Base-by-base conservation (phyloP, 2,113 vertebrate genomes). In the Circaetus gallicus region DNA sequence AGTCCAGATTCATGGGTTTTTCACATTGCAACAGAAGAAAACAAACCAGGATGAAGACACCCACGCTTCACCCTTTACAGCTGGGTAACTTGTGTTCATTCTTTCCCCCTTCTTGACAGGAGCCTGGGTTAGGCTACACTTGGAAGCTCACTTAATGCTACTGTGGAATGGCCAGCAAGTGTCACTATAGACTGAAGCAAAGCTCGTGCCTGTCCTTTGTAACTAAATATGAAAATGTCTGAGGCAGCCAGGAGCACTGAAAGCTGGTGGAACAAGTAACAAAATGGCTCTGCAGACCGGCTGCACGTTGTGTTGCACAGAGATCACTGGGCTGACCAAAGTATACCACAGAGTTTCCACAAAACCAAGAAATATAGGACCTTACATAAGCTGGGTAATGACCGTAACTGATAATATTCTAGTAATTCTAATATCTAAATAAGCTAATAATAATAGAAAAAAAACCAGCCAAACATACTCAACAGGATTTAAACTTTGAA, bases 1-100 rank as follows among this genome's bases (percentile, higher is more conserved):
- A 63, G 47, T 62, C 50, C 14, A 58, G 25, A 58, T 67, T 73
- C 10, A 45, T 24, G 16, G 4, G 9, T 1, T 22, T 65, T 82
- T 82, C 50, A 32, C 36, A 31, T 80, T 72, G 49, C 34, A 79
- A 63, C 25, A 67, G 55, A 78, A 85, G 15, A n/a, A 84, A 94
- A 67, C 15, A 47, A 36, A 63, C 40, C 20, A 53, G 40, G 25
- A 77, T 4, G 16, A 90, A 91, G 38, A 74, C 17, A 81, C 2
- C 1, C 9, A 13, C 0, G 1, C 10, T n/a, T 58, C 17, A 14
- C 7, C 4, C 9, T 71, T 73, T 34, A n/a, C 12, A 70, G 58
- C 22, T 53, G 13, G 22, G 24, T 6, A 88, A 80, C 29, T n/a
- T 50, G 36, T 11, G 31, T 69, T 87, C 34, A 5, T 18, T 83